Evolutionary conservation across 2,888 invertebrate species (phyloP).

Genomic region (Zygothrica quintamaculata): DNA sequence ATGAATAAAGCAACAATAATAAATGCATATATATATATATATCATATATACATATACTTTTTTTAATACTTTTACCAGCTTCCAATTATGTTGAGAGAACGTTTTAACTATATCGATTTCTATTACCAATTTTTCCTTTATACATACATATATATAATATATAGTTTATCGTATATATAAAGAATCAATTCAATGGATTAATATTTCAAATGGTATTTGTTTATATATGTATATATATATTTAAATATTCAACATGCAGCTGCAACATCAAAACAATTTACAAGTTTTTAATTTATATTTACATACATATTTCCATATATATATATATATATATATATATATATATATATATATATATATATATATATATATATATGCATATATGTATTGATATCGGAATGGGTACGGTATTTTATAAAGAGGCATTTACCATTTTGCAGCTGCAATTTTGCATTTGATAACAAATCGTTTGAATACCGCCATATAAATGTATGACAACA

Average conservation of each 20-base stretch:
- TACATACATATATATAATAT: background rate
- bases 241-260: constrained; percentile 41
- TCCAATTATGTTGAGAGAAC: too few species aligned
- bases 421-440: constrained; percentile 11
- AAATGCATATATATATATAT: background rate
- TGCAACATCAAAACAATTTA: constrained; percentile 35
- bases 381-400: constrained; percentile 34
- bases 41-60: too few species aligned
- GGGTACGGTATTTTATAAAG: constrained; percentile 32
- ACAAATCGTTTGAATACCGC: constrained; percentile 1
- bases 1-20: too few species aligned
- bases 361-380: background rate
- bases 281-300: constrained; percentile 26
- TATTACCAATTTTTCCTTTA: too few species aligned
- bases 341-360: constrained; percentile 7
- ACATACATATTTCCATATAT: background rate
- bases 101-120: too few species aligned
- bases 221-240: constrained; percentile 23
- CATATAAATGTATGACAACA: constrained; percentile 12
- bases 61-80: too few species aligned
- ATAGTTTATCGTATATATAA: too few species aligned
- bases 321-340: constrained; percentile 7
- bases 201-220: constrained; percentile 56
- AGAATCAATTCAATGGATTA: constrained; percentile 13
- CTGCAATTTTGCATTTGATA: constrained; percentile 31